Evolutionary conservation across 2,797 vertebrate genomes (phyloP).

Genomic region (Halcyon badia): DNA sequence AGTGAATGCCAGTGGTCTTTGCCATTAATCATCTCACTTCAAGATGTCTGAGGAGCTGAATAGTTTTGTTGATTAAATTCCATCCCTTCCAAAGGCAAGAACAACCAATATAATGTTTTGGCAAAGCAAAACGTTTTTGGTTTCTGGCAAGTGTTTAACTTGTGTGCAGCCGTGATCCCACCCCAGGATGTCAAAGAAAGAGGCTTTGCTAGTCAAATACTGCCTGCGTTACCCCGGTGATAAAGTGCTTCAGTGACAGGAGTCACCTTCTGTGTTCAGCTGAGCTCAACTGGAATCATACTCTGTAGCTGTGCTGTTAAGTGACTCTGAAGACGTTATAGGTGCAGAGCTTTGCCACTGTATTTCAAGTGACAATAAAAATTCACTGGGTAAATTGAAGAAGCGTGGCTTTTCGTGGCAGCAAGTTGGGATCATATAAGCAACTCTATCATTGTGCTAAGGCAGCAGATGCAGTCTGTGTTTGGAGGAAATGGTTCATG

Average conservation of each 20-base stretch:
- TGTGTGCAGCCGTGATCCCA: background rate
- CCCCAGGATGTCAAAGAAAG: background rate
- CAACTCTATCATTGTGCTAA: background rate
- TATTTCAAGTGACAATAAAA: conserved; percentile 34
- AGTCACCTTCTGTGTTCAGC: conserved; percentile 63
- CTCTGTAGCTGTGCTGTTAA: background rate
- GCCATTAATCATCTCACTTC: background rate
- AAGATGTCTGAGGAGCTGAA: background rate
- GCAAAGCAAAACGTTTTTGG: background rate
- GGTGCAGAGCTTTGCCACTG: background rate
- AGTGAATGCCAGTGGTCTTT: background rate
- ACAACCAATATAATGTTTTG: background rate
- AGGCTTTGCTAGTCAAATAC: background rate
- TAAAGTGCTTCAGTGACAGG: background rate
- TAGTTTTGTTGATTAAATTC: background rate
- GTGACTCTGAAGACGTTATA: background rate
- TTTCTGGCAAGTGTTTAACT: background rate
- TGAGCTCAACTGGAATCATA: background rate
- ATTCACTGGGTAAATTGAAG: background rate
- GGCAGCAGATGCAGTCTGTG: conserved; percentile 1
- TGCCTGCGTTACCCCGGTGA: background rate
- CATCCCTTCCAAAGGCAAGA: background rate
- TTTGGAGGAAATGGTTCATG: conserved; percentile 5
- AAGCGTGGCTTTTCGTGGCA: background rate
- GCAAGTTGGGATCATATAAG: background rate